phyloP scores from a whole-genome alignment of 2,888 invertebrate genomes.

The Amblyteles armatorius region DNA sequence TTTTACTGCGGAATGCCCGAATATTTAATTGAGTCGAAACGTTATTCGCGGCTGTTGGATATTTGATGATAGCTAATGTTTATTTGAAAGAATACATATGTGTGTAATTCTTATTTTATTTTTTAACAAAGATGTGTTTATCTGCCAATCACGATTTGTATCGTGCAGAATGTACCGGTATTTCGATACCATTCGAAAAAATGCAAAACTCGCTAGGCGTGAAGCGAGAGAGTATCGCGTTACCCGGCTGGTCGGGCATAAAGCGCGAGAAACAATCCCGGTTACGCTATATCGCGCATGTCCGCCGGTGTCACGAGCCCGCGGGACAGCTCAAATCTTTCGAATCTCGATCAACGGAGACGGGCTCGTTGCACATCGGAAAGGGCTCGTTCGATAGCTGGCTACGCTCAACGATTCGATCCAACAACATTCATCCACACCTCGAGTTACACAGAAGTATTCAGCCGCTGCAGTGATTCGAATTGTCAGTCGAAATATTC shows the following conservation, averaged over 20 bases:
- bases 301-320: slow-evolving; percentile 21
- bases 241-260: slow-evolving; percentile 61
- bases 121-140: not conserved
- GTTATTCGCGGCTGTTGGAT: too few species aligned
- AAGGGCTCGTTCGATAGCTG: slow-evolving; percentile 31
- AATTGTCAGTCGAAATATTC: not conserved
- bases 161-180: not conserved
- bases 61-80: too few species aligned
- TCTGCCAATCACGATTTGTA: not conserved
- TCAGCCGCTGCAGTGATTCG: not conserved
- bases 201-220: slow-evolving; percentile 58
- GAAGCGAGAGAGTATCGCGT: slow-evolving; percentile 67
- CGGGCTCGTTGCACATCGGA: slow-evolving; percentile 37
- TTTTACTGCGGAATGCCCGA: too few species aligned
- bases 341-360: slow-evolving; percentile 55
- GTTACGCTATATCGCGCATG: slow-evolving; percentile 24
- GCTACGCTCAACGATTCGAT: not conserved
- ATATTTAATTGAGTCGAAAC: too few species aligned
- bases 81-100: too few species aligned
- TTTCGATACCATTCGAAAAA: slow-evolving; percentile 38
- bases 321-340: slow-evolving; percentile 44
- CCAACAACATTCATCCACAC: not conserved
- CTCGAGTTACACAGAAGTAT: not conserved
- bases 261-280: slow-evolving; percentile 45
- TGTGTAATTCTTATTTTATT: too few species aligned